A percentile compares a stretch with the other conserved stretches of the same genome.
Conservation (phyloP, 2,888 invertebrate species). For the Vesta saturnalis region DNA sequence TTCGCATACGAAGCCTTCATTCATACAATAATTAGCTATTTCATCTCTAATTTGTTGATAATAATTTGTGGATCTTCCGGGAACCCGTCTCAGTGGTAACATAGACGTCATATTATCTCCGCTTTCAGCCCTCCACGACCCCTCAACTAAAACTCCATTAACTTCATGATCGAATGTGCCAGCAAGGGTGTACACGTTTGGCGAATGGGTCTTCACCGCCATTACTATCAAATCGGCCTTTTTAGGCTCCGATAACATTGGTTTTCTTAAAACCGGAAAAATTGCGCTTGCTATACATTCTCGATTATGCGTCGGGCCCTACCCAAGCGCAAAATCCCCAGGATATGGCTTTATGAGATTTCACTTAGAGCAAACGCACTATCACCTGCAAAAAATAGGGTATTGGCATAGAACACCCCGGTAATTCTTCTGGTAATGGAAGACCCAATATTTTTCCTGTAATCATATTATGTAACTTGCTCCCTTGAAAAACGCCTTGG, state of each 20-base stretch:
- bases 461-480: conserved; percentile 5
- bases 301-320: neutral
- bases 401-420: conserved; percentile 2
- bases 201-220: neutral
- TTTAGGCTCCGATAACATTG: neutral
- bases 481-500: conserved; percentile 1
- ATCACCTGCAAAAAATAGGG: conserved; percentile 10
- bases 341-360: conserved; percentile 4
- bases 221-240: conserved; percentile 3
- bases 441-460: conserved; percentile 2
- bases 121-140: conserved; percentile 1
- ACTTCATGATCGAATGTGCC: conserved; percentile 11
- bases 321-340: neutral
- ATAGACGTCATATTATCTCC: neutral
- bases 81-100: conserved; percentile 6
- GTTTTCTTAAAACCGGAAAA: neutral
- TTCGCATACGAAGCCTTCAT: conserved; percentile 3
- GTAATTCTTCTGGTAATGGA: conserved; percentile 12
- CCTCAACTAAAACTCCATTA: no score
- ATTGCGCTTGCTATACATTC: neutral
- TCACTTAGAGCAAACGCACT: conserved; percentile 12
- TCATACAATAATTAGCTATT: conserved; percentile 12
- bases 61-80: conserved; percentile 9
- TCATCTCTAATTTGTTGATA: conserved; percentile 6
- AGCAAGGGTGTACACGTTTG: neutral